A percentile compares a stretch with the other conserved stretches of the same genome.
Conservation (phyloP, 2,113 vertebrate genomes). For the Stigmatopora nigra region DNA sequence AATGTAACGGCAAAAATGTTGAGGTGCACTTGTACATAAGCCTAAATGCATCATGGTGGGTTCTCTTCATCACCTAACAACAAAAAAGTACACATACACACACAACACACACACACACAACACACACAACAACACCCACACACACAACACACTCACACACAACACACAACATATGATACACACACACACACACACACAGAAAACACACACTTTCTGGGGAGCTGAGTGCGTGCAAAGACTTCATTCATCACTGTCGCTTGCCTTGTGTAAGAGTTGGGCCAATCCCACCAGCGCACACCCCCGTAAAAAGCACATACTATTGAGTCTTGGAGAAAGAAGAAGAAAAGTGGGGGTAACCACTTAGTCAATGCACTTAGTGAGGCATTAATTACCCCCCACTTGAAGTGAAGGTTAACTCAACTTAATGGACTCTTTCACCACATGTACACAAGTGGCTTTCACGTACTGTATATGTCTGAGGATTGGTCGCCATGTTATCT, state of each 20-base stretch:
- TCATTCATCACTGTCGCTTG: conserved; percentile 57
- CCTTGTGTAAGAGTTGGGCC: background rate
- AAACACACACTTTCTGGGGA: background rate
- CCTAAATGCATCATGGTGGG: background rate
- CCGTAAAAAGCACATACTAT: conserved; percentile 29
- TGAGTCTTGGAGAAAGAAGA: conserved; percentile 34
- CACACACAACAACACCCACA: too few species aligned
- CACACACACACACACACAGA: too few species aligned
- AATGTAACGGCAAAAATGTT: background rate
- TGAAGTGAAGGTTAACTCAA: conserved; percentile 44
- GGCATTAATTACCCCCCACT: conserved; percentile 52
- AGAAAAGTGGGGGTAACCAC: conserved; percentile 31
- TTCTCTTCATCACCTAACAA: background rate
- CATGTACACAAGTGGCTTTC: conserved; percentile 9
- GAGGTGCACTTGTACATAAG: background rate
- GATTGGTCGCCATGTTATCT: background rate
- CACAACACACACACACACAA: background rate
- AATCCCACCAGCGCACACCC: conserved; percentile 5
- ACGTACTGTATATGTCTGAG: conserved; percentile 10
- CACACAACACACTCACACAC: too few species aligned
- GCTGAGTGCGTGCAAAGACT: conserved; percentile 43
- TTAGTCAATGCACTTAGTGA: conserved; percentile 49
- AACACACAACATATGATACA: too few species aligned
- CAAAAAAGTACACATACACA: background rate
- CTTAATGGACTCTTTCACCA: conserved; percentile 54